Base-by-base conservation (phyloP, 1,140 invertebrate species). In the Drosophila sechellia region DNA sequence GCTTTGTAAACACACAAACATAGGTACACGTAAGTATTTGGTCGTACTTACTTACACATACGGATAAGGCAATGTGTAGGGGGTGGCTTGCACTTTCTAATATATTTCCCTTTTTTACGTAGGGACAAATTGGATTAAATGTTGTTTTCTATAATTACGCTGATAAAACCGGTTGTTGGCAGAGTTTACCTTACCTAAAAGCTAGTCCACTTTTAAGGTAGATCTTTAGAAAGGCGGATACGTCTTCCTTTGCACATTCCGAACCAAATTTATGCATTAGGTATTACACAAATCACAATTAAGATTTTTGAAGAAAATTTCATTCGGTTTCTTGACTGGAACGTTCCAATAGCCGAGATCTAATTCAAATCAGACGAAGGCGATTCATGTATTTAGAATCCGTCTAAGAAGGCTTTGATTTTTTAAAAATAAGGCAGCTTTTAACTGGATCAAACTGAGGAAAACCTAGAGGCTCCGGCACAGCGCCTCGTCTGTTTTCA, bases 1-100 rank as follows among this genome's bases (percentile, higher is more conserved):
- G 69, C 69, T 73, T 45, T 15, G n/a, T 25, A 48, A 39, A 45
- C 31, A 58, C 39, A 68, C 39, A 45, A n/a, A 60, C 15, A 59
- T 37, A 31, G 54, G 50, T 49, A 48, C 63, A 66, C 15, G n/a
- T 35, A 50, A 34, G 25, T 49, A 10, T 40, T 42, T 37, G 37
- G 8, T 31, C 17, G 34, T 20, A 40, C 10, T n/a, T 20, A 40
- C 10, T n/a, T 17, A 54, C 49, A 60, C 35, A 46, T 31, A 73
- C 49, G 22, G 20, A 48, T 40, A 2, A 20, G 25, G 10, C 22
- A 46, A 40, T 35, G 48, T 34, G 66, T 72, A 59, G 55, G 66
- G 48, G 68, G 52, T 46, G 40, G 68, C 45, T 52, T 39, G 40
- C 53, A 20, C 46, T 72, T 71, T 25, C 34, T 31, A 35, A 17